These are phyloP conservation scores for Notamacropus eugenii DNA, from an alignment of 2,797 vertebrate genomes.

Conservation along the genomic window DNA sequence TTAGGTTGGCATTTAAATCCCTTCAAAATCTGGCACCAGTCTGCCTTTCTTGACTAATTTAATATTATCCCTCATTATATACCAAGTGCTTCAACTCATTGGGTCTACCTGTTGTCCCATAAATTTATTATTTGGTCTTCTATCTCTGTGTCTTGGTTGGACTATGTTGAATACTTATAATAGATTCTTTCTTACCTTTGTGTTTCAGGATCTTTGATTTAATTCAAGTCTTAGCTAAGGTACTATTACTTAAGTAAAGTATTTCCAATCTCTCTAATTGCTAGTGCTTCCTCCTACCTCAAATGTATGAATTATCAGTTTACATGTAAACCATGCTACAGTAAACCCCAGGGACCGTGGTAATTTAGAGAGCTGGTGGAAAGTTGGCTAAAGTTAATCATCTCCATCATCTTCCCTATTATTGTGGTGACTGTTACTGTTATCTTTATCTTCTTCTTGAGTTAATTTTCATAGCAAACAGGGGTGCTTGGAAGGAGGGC, in stretches of 20 bases:
- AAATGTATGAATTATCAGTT: not conserved
- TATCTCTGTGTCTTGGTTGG: not conserved
- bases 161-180: not conserved
- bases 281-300: not conserved
- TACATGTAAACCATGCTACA: no score
- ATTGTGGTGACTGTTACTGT: not conserved
- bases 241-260: not conserved
- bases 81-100: not conserved
- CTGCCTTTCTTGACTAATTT: conserved; percentile 2
- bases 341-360: not conserved
- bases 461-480: not conserved
- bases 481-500: not conserved
- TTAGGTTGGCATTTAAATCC: not conserved
- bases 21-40: not conserved
- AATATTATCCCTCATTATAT: not conserved
- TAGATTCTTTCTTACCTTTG: not conserved
- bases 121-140: not conserved
- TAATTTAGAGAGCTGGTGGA: not conserved
- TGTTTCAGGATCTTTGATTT: not conserved
- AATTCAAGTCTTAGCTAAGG: not conserved
- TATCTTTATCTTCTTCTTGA: not conserved
- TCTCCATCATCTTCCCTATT: not conserved
- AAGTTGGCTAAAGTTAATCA: not conserved
- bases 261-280: not conserved
- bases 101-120: not conserved